A percentile compares a stretch with the other conserved stretches of the same genome.
Conservation (phyloP, 2,888 invertebrate species). For the Heteropelma amictum region DNA sequence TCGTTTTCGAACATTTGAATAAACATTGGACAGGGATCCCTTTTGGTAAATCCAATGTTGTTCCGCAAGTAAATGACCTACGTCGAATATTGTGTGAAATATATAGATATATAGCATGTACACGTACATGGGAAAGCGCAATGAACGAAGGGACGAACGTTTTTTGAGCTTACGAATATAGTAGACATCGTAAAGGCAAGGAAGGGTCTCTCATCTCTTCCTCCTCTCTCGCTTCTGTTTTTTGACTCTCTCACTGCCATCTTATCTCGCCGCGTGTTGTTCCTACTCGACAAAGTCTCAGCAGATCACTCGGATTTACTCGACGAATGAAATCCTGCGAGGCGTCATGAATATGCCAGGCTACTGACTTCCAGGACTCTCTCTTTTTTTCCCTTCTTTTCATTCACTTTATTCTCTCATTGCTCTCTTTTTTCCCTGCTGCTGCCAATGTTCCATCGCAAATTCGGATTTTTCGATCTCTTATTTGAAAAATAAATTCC, state of each 20-base stretch:
- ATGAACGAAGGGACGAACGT: constrained; percentile 59
- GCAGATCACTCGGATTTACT: constrained; percentile 67
- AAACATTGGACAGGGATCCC: constrained; percentile 35
- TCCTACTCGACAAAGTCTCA: constrained; percentile 34
- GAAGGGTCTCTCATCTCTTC: constrained; percentile 43
- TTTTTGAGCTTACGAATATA: constrained; percentile 63
- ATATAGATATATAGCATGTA: constrained; percentile 14
- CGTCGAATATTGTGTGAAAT: constrained; percentile 43
- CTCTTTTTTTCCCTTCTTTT: neutral
- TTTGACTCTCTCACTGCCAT: constrained; percentile 20
- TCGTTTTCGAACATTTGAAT: constrained; percentile 49
- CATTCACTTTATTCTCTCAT: too few species aligned
- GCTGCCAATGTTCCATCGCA: neutral
- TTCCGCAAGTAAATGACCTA: constrained; percentile 58
- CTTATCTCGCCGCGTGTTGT: constrained; percentile 9
- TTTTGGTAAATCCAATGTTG: constrained; percentile 44
- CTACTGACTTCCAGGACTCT: constrained; percentile 27
- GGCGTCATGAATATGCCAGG: constrained; percentile 67
- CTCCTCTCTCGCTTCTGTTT: neutral
- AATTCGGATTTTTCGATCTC: neutral
- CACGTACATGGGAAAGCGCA: constrained; percentile 32
- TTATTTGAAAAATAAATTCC: neutral
- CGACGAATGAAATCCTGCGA: constrained; percentile 69
- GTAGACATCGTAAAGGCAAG: too few species aligned
- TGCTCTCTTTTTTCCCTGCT: neutral